Evolutionary conservation across 2,888 invertebrate species (phyloP), one percentile per base, ranked within the genome.

Genomic region (Serrognathus titanus): DNA sequence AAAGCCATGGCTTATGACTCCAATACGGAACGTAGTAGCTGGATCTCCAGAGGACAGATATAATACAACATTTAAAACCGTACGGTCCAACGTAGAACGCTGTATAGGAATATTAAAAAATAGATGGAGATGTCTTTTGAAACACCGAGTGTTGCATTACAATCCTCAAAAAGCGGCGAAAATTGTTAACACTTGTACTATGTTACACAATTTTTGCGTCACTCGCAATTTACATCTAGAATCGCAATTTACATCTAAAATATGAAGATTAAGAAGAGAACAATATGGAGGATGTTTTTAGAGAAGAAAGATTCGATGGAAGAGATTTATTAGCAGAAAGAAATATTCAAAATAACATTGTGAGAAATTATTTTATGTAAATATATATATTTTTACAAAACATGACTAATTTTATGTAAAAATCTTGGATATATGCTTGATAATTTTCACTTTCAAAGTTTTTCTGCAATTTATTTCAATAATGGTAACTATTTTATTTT

Each of bases 41-140:
- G 58, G 57, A 5, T 57, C 57, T 5, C 46, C 62, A 6, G 64
- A 64, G 51, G 58, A 46, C 11, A 43, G 47, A 10, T 69, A 61
- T 40, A 69, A 45, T 41, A 12, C 13, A 7, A 40, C 16, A 1
- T 68, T 68, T 45, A 38, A 48, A 3, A 50, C 10, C 8, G 57
- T 63, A 0, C 51, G 66, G 24, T 64, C 63, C 1, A 11, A 38
- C 1, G 66, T 67, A 6, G 65, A 67, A 55, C 63, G 65, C 16
- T 63, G 63, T 2, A 64, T 64, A 60, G 64, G 64, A 24, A 50
- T 57, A 67, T 11, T 50, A 1, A 40, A 39, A 20, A 40, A n/a
- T 40, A 20, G 40, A 38, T 50, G 39, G 24, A 39, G n/a, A 16
- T 50, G 50, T 5, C 13, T 40, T 7, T 37, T 16, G 7, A 35